Percentiles rank a stretch among this genome's conserved stretches.
These are phyloP conservation scores for Ateles fusciceps DNA, from an alignment of 2,797 vertebrate genomes.

Conservation along the genomic window DNA sequence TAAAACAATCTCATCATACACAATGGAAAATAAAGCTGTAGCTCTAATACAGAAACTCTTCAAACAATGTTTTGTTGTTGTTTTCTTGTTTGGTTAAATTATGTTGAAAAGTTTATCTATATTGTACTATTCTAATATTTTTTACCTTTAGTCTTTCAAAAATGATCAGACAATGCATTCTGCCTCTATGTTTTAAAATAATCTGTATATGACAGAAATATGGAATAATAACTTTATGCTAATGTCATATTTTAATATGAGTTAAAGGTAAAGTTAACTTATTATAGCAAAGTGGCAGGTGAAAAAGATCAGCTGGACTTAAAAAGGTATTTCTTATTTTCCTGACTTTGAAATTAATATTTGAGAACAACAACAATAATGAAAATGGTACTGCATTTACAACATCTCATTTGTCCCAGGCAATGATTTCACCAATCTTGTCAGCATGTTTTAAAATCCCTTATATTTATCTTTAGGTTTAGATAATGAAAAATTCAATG, in stretches of 20 bases:
- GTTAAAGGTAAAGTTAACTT: not conserved
- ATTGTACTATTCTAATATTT: not conserved
- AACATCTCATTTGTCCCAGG: not conserved
- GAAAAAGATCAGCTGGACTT: not conserved
- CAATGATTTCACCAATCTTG: not conserved
- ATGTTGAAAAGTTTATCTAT: not conserved
- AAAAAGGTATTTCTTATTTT: not conserved
- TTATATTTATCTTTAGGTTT: not conserved
- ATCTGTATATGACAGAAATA: not conserved
- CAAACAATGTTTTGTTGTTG: not conserved
- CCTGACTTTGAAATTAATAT: slow-evolving; percentile 9
- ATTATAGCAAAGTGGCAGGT: not conserved
- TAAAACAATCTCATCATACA: not conserved
- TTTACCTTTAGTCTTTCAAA: not conserved
- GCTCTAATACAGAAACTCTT: not conserved
- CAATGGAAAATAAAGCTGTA: not conserved
- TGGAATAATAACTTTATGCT: not conserved
- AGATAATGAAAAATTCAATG: slow-evolving; percentile 10
- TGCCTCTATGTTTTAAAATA: not conserved
- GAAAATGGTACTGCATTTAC: not conserved
- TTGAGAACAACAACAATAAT: not conserved
- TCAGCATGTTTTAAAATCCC: not conserved
- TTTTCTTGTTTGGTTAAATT: not conserved
- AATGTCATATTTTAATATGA: slow-evolving; percentile 20
- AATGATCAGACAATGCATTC: not conserved